Conservation (phyloP, 2,113 vertebrate species). For the Podocnemis expansa region DNA sequence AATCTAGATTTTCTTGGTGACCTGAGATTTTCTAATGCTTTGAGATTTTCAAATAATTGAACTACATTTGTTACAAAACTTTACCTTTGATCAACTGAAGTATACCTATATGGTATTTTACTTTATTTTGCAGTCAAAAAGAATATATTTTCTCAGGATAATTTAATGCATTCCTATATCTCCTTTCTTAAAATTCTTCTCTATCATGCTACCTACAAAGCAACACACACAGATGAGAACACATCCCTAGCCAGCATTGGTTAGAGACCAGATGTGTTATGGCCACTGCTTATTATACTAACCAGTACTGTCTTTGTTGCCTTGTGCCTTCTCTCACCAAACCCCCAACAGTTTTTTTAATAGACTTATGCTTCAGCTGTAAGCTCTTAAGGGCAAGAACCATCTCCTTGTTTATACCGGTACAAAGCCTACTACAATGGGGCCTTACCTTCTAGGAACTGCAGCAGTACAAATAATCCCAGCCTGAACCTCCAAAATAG, state of each 20-base stretch:
- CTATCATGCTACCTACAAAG: not conserved
- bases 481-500: no score
- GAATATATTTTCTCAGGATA: not conserved
- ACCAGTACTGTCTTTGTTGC: no score
- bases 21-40: accelerated
- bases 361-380: not conserved
- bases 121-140: not conserved
- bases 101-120: not conserved
- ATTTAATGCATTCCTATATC: accelerated
- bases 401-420: no score
- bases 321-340: no score
- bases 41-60: not conserved
- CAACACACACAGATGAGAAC: accelerated
- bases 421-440: no score
- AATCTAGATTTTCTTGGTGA: not conserved
- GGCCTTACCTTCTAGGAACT: no score
- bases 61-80: not conserved
- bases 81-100: not conserved
- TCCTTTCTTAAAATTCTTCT: not conserved
- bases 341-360: no score
- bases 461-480: no score
- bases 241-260: no score
- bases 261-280: not conserved
- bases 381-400: no score
- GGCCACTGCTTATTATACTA: not conserved